Evolutionary conservation across 2,888 invertebrate species (phyloP), one percentile per base, ranked within the genome.

Genomic region (Megalurothrips usitatus): DNA sequence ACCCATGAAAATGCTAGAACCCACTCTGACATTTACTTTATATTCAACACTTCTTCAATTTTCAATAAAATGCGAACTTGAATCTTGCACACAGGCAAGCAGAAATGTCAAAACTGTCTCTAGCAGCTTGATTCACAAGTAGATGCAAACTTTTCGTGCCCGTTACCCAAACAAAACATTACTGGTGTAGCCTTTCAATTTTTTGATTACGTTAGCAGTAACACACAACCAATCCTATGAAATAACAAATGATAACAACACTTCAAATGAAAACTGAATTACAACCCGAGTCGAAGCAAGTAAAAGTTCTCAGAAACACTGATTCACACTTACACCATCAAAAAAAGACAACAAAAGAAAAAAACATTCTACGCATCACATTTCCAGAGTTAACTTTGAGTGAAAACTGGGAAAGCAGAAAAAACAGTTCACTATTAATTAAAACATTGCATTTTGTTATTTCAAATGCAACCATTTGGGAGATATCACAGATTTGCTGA

Each of bases 401-500:
- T 23, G 68, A 75, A 75, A 75, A 75, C 23, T 9, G 68, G 68
- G 68, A 23, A 68, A 68, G 68, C n/a, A 23, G 68, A 68, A 23
- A 75, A 23, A 43, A 26, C 26, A 75, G 23, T 75, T 75, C 26
- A 75, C 23, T 75, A 75, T 75, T 58, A 75, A 23, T 75, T 75
- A 75, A 75, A 75, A 75, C 23, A 26, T 75, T 75, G 68, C 68
- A 75, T 6, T 26, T 26, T 4, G 26, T 75, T 26, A 75, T 12
- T 26, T 9, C 23, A 11, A 26, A 75, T 26, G 68, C 68, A 75
- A 75, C 68, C 26, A 75, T 26, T 12, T 75, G 23, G 23, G 68
- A 26, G 23, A 75, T 75, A 75, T 75, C 68, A 75, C 68, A 75
- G 68, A 75, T 26, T 75, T 75, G 68, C 68, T 75, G 68, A 75